Evolutionary conservation across 1,140 invertebrate species (phyloP).

Genomic region (Atta texana): DNA sequence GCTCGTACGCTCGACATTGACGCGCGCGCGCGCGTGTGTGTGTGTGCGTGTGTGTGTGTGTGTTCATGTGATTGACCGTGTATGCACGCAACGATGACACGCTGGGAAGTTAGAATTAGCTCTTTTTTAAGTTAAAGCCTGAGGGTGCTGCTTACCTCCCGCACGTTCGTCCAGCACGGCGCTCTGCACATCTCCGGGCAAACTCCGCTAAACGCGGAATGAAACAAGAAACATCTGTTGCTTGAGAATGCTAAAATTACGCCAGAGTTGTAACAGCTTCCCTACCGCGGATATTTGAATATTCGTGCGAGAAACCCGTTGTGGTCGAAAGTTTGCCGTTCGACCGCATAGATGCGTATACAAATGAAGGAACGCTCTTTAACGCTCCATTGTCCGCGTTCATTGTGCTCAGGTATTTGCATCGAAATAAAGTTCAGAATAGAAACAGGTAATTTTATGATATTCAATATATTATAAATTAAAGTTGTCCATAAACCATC

Average conservation of each 20-base stretch:
- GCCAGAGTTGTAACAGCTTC: slow-evolving; percentile 49
- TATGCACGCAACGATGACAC: slow-evolving; percentile 53
- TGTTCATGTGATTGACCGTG: neutral
- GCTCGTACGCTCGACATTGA: slow-evolving; percentile 12
- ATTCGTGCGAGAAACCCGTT: slow-evolving; percentile 50
- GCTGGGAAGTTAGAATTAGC: slow-evolving; percentile 64
- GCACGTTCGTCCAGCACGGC: slow-evolving; percentile 26
- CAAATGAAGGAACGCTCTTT: neutral
- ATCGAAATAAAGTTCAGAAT: neutral
- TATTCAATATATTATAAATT: neutral
- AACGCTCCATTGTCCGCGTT: neutral
- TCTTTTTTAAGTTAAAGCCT: slow-evolving; percentile 52
- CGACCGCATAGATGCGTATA: slow-evolving; percentile 1
- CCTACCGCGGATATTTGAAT: slow-evolving; percentile 50
- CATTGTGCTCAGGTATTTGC: neutral
- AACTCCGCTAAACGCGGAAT: slow-evolving; percentile 23
- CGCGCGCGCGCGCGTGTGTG: neutral
- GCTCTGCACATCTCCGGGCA: slow-evolving; percentile 49
- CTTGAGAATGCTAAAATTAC: slow-evolving; percentile 54
- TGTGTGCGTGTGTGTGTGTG: neutral
- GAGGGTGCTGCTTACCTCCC: slow-evolving; percentile 51
- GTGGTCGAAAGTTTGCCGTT: slow-evolving; percentile 18
- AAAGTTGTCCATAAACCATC: neutral
- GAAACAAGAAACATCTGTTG: slow-evolving; percentile 63
- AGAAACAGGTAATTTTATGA: neutral